phyloP scores from a whole-genome alignment of 64 coral and sea anemone genomes.

The Montipora sp. region DNA sequence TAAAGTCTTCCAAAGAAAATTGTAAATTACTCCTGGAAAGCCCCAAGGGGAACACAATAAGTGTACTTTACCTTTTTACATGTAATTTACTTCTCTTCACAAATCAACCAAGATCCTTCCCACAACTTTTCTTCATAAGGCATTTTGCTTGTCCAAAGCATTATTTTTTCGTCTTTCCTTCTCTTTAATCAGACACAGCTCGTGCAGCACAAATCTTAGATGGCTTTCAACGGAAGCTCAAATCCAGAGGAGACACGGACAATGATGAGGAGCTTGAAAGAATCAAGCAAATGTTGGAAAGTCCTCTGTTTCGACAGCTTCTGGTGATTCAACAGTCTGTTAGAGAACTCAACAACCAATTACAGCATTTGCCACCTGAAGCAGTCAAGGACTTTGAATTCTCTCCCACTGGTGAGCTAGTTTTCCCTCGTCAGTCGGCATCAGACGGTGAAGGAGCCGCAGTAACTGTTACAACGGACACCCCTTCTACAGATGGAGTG shows the following conservation, averaged over 20 bases:
- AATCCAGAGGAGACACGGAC: conserved; percentile 74
- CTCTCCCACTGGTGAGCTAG: conserved; percentile 80
- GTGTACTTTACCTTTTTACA: no score
- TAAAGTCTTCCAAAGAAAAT: no score
- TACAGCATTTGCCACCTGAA: conserved; percentile 59
- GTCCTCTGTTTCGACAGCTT: conserved; percentile 89
- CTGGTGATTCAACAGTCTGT: conserved; percentile 87
- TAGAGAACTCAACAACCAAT: conserved; percentile 75
- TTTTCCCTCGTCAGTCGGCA: conserved; percentile 67
- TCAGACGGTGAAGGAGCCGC: neutral
- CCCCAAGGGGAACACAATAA: no score
- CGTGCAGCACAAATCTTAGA: conserved; percentile 84
- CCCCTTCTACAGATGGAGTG: conserved; percentile 47
- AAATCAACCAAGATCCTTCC: neutral
- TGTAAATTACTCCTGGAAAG: no score
- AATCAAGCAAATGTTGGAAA: conserved; percentile 91
- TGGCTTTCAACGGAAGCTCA: conserved; percentile 84
- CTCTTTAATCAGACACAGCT: conserved; percentile 42
- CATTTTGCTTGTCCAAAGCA: neutral
- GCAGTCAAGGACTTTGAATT: conserved; percentile 93
- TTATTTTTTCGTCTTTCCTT: neutral
- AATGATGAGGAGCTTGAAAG: conserved; percentile 86
- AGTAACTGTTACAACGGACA: conserved; percentile 20
- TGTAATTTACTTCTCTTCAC: no score
- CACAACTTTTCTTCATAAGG: neutral